Base-by-base conservation (phyloP, 2,797 vertebrate genomes). In the Arrhamphus sclerolepis region DNA sequence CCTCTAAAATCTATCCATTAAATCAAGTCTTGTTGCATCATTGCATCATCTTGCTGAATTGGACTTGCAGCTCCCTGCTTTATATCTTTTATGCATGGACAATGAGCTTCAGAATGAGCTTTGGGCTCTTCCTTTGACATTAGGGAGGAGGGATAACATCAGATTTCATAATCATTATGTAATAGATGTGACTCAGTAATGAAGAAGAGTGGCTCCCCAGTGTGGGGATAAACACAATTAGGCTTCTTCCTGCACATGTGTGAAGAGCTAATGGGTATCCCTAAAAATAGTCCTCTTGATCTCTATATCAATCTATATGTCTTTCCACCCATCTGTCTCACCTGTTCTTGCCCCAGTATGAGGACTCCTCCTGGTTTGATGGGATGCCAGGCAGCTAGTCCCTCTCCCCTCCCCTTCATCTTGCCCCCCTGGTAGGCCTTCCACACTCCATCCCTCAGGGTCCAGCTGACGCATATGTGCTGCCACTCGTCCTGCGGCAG, bases 261-360 rank as follows among this genome's bases (percentile, higher is more conserved):
- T 42, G 41, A 72, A 44, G 40, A 43, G 46, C 41, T 57, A 49
- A 53, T 46, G 51, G 21, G 5, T 20, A 7, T 26, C 17, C 17
- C 18, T 50, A 28, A 41, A 58, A 63, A 76, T 46, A 60, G 41
- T 2, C 22, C 17, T 55, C 2, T 13, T 21, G 0, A 2, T 46
- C 22, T 44, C 3, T 20, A 17, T 46, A 1, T n/a, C 42, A 3
- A 44, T 21, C 10, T 19, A 11, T 11, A 10, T 20, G 9, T 10
- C 26, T 6, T n/a, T 49, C 26, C n/a, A n/a, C n/a, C n/a, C 41
- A 24, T 29, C 40, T 1, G 3, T 31, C 84, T 88, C 84, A 98
- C 97, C 96, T 99, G 97, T 61, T 99, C 97, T 84, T 99, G 97
- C 46, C 97, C 97, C 82, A 99, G 91, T 75, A 99, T 96, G 56